Conservation (phyloP, 2,888 invertebrate species). For the Drosophila parthenogenetica region DNA sequence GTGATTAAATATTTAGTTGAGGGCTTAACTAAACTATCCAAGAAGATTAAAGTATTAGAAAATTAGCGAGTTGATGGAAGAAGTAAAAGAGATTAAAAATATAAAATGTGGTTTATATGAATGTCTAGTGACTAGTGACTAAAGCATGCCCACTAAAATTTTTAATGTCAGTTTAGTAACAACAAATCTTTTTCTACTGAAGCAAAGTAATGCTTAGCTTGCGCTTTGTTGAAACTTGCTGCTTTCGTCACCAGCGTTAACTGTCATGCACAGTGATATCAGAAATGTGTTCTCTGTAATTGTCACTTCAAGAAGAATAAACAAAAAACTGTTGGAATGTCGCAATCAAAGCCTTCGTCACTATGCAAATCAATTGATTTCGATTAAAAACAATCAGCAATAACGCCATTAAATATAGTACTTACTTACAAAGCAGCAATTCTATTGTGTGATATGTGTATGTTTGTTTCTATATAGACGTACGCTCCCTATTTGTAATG, state of each 20-base stretch:
- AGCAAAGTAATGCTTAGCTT: no score
- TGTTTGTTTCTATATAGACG: neutral
- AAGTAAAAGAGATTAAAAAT: no score
- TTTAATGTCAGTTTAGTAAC: no score
- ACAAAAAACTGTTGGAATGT: slow-evolving; percentile 29
- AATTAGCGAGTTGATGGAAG: no score
- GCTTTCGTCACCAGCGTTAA: no score
- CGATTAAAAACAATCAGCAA: slow-evolving; percentile 74
- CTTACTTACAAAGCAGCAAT: slow-evolving; percentile 14
- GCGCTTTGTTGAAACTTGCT: no score
- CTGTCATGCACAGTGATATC: slow-evolving; percentile 2
- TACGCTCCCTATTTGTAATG: neutral
- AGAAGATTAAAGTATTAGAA: no score
- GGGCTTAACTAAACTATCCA: neutral
- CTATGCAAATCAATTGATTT: slow-evolving; percentile 74
- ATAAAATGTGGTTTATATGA: no score
- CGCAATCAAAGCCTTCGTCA: slow-evolving; percentile 76
- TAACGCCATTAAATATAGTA: slow-evolving; percentile 61
- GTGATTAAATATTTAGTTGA: neutral
- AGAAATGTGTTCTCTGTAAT: slow-evolving; percentile 17
- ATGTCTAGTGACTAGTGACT: no score
- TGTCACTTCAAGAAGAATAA: slow-evolving; percentile 1
- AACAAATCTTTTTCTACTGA: no score
- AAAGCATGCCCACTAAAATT: no score
- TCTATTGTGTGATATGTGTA: slow-evolving; percentile 23